Percentiles rank a stretch among this genome's conserved stretches.
Evolutionary conservation across 2,113 vertebrate genomes (phyloP).

Genomic region (Myotis yumanensis): DNA sequence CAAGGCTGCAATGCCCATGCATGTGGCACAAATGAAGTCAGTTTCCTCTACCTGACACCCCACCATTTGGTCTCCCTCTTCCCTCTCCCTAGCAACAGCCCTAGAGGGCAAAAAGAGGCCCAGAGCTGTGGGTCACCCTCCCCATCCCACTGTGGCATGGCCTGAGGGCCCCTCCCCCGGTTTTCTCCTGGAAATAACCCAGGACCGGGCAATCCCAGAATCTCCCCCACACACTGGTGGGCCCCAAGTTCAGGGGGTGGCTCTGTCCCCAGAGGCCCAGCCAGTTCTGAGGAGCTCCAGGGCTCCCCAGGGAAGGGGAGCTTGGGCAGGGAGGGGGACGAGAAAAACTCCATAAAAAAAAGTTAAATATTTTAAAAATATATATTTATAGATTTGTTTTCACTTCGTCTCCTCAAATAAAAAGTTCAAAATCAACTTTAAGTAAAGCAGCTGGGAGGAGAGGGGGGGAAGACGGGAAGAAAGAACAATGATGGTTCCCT

Average conservation of each 20-base stretch:
- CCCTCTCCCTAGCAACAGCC: constrained; percentile 66
- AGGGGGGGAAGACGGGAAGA: constrained; percentile 59
- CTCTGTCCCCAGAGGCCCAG: constrained; percentile 68
- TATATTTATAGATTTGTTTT: constrained; percentile 84
- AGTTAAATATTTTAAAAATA: constrained; percentile 84
- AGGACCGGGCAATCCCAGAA: constrained; percentile 57
- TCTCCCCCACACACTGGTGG: constrained; percentile 62
- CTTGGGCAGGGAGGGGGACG: constrained; percentile 66
- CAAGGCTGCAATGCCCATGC: constrained; percentile 71
- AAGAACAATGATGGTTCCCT: constrained; percentile 67
- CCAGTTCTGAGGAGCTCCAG: constrained; percentile 73
- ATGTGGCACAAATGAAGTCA: constrained; percentile 75
- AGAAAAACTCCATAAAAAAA: constrained; percentile 82
- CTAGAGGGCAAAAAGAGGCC: constrained; percentile 66
- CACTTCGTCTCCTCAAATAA: constrained; percentile 81
- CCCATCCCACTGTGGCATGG: constrained; percentile 59
- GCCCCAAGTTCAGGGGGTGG: constrained; percentile 63
- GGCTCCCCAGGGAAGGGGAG: constrained; percentile 74
- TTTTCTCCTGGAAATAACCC: constrained; percentile 73
- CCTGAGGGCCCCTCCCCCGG: constrained; percentile 67
- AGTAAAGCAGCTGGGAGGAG: constrained; percentile 77
- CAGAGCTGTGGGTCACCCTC: constrained; percentile 38
- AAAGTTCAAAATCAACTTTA: constrained; percentile 81
- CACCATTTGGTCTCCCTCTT: constrained; percentile 73
- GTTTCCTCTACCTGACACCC: constrained; percentile 61